Percentiles rank a stretch among this genome's conserved stretches.
Evolutionary conservation across 2,888 invertebrate genomes (phyloP).

Genomic region (Drosophila buzzatii): DNA sequence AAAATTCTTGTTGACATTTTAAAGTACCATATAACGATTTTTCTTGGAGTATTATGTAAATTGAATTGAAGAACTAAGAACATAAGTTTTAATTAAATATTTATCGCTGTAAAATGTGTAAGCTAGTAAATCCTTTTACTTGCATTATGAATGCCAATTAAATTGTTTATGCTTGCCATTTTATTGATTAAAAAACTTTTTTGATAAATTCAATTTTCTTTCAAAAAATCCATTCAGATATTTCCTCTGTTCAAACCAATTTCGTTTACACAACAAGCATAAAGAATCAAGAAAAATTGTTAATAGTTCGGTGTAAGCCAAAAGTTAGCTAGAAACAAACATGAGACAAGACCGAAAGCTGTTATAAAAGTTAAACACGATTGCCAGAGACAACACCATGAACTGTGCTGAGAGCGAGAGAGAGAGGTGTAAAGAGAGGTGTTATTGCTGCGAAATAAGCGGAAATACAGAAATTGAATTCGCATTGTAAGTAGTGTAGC

Average conservation of each 20-base stretch:
- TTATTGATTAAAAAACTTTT: background rate
- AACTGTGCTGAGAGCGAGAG: slow-evolving; percentile 21
- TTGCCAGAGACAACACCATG: slow-evolving; percentile 50
- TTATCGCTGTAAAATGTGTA: background rate
- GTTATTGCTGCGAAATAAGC: slow-evolving; percentile 27
- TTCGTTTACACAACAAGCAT: background rate
- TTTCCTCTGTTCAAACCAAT: background rate
- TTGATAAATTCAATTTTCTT: background rate
- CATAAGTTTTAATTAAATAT: too few relatives aligned
- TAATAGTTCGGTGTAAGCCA: slow-evolving; percentile 2
- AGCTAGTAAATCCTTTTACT: background rate
- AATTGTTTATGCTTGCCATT: background rate
- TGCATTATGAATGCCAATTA: background rate
- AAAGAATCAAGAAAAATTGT: background rate
- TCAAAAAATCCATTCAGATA: background rate
- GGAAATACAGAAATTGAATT: slow-evolving; percentile 74
- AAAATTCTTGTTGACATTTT: too few relatives aligned
- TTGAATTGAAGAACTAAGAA: too few relatives aligned
- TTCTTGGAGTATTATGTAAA: too few relatives aligned
- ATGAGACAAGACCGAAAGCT: slow-evolving; percentile 38
- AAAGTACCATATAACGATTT: too few relatives aligned
- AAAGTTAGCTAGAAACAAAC: slow-evolving; percentile 19
- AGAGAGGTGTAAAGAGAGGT: slow-evolving; percentile 25
- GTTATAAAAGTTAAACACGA: slow-evolving; percentile 66
- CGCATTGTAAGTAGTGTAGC: slow-evolving; percentile 68